Evolutionary conservation across 2,113 vertebrate species (phyloP), one percentile per base, ranked within the genome.

Genomic region (Pica pica): DNA sequence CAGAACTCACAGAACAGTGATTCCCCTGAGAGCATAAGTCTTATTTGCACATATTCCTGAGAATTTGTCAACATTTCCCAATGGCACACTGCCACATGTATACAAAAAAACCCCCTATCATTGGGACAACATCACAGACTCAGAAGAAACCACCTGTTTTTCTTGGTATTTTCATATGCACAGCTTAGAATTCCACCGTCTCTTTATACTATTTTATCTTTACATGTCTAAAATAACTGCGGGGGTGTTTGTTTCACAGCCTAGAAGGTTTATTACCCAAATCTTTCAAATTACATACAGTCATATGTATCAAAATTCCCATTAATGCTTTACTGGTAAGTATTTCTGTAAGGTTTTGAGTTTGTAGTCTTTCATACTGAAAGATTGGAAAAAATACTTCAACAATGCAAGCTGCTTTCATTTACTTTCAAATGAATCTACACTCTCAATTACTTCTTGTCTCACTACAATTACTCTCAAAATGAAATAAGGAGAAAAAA

Each of bases 401-500:
- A 83, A 33, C 35, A 71, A 86, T 70, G 35, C 53, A 90, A 91
- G 42, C 42, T 24, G 73, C 24, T 67, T 93, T 77, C 42, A 80
- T 83, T 88, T 87, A 61, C 42, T 91, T 91, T 88, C 75, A 74
- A 85, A 90, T 93, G 23, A 89, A 90, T 69, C 85, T 70, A 74
- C 47, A 59, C 83, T 83, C 39, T 91, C 78, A 83, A 83, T 82
- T 85, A 95, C 71, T 90, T 83, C 53, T 89, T 69, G 53, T 85
- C 65, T 95, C 74, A 76, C 78, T 77, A 67, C 33, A 50, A 79
- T 56, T 90, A 87, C 63, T 70, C 30, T 73, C 46, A 70, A 91
- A 94, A 95, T 82, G 23, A 87, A 89, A 41, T 60, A 82, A 83
- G 26, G 27, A 64, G 39, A 41, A 70, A 56, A 61, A 53, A 46